Conservation (phyloP, 2,888 invertebrate genomes). For the Campoletis raptor region DNA sequence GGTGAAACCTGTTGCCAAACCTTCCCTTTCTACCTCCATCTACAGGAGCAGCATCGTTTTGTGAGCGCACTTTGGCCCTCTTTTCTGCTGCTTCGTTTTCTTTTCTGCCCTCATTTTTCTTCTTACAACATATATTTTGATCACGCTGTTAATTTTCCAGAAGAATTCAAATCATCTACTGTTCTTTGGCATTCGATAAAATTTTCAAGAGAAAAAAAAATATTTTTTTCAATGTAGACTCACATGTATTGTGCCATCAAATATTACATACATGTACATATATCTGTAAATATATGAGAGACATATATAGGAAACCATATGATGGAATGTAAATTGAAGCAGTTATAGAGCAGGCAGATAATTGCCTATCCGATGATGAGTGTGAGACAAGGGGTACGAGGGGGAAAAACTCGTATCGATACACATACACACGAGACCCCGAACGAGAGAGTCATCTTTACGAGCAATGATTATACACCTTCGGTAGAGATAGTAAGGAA, state of each 20-base stretch:
- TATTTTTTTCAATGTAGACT: not conserved
- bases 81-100: slow-evolving; percentile 52
- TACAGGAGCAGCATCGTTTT: slow-evolving; percentile 42
- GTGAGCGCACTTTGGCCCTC: slow-evolving; percentile 52
- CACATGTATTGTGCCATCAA: not conserved
- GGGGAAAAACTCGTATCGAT: slow-evolving; percentile 52
- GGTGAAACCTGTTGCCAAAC: slow-evolving; percentile 83
- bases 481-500: slow-evolving; percentile 68
- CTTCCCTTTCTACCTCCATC: slow-evolving; percentile 69
- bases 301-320: slow-evolving; percentile 9
- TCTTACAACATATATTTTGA: not conserved
- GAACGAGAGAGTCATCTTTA: slow-evolving; percentile 72
- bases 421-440: slow-evolving; percentile 27
- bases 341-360: slow-evolving; percentile 62
- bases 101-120: slow-evolving; percentile 59
- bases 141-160: not conserved
- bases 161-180: slow-evolving; percentile 13
- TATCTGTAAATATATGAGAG: not conserved
- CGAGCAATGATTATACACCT: slow-evolving; percentile 77
- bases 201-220: not conserved
- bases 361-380: slow-evolving; percentile 60
- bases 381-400: slow-evolving; percentile 50
- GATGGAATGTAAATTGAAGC: slow-evolving; percentile 65
- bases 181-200: slow-evolving; percentile 42
- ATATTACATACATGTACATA: not conserved